Evolutionary conservation across 2,797 vertebrate species (phyloP).

Genomic region (Tokudaia muenninki): DNA sequence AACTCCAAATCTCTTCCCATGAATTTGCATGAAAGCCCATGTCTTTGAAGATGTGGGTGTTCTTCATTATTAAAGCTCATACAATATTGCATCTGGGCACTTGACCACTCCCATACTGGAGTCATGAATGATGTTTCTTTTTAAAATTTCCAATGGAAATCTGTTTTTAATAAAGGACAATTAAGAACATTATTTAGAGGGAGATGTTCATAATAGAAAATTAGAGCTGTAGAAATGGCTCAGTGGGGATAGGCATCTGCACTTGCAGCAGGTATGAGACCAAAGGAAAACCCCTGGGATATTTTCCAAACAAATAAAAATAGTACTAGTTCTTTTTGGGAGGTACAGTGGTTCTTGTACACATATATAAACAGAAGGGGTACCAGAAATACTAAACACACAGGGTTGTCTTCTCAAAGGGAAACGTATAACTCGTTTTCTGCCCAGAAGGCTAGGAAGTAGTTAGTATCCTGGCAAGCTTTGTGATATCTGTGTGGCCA

Average conservation of each 20-base stretch:
- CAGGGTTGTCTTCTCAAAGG: neutral
- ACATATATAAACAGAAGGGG: neutral
- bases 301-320: neutral
- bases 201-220: constrained; percentile 8
- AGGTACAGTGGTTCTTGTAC: neutral
- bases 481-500: neutral
- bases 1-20: neutral
- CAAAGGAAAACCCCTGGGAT: neutral
- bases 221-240: neutral
- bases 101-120: too few relatives aligned
- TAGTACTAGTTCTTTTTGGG: neutral
- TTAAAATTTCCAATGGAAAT: neutral
- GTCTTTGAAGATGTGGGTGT: neutral
- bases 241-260: neutral
- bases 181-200: neutral
- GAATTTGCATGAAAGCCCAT: neutral
- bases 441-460: neutral
- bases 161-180: neutral
- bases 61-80: neutral
- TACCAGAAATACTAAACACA: neutral
- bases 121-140: neutral
- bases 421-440: neutral
- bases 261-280: neutral
- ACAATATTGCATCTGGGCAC: neutral
- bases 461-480: neutral